phyloP scores from a whole-genome alignment of 23 tunicate species.

The Trididemnum clinides region DNA sequence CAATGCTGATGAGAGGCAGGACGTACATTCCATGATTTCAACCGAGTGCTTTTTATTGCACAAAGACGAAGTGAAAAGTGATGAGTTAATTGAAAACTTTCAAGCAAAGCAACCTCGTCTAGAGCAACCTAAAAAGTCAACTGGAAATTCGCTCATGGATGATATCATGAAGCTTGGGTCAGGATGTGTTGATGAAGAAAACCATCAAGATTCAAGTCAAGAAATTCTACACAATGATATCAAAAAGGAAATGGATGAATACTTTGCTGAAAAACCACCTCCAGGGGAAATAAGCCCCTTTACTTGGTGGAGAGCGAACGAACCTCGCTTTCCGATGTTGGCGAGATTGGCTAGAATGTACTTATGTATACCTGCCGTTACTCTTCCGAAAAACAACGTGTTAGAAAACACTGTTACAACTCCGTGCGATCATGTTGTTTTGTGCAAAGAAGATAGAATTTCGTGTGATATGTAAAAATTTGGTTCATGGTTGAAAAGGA shows the following conservation, averaged over 20 bases:
- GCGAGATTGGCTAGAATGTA: conserved; percentile 31
- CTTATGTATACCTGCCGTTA: conserved; percentile 43
- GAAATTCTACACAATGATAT: background rate
- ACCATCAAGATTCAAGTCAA: background rate
- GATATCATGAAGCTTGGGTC: conserved; percentile 28
- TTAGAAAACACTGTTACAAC: background rate
- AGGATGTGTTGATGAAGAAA: conserved; percentile 27
- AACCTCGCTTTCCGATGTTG: conserved; percentile 13
- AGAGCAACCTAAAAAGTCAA: background rate
- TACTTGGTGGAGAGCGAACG: conserved; percentile 39
- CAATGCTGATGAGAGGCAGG: background rate
- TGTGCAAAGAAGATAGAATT: background rate
- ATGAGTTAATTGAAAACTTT: background rate
- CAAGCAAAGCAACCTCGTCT: background rate
- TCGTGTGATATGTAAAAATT: too few species aligned
- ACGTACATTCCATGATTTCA: background rate
- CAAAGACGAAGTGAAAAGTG: conserved; percentile 3
- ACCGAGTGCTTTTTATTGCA: conserved; percentile 21
- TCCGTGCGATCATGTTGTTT: background rate
- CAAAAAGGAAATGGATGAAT: conserved; percentile 35
- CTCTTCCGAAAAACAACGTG: background rate
- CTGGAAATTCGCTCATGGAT: background rate
- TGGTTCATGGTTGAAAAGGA: too few species aligned
- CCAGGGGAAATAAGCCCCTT: conserved; percentile 9
- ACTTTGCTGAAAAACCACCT: conserved; percentile 5